Evolutionary conservation across 2,797 vertebrate species (phyloP).

Genomic region (Enteromius treurensis): DNA sequence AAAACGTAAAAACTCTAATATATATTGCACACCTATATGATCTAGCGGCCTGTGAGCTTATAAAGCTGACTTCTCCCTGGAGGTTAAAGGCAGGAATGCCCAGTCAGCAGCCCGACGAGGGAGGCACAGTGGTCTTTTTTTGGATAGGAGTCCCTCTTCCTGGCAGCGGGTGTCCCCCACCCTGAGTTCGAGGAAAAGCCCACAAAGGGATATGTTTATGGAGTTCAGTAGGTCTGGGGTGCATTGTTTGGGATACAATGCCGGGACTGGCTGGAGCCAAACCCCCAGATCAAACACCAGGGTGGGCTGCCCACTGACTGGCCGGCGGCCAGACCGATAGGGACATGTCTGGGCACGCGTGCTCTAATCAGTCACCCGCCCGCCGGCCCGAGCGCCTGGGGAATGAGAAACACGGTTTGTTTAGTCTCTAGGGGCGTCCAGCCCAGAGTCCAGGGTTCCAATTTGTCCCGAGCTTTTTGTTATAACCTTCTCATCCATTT

Average conservation of each 20-base stretch:
- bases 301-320: slow-evolving; percentile 77
- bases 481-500: slow-evolving; percentile 20
- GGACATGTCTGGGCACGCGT: slow-evolving; percentile 69
- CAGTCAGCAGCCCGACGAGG: slow-evolving; percentile 71
- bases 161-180: slow-evolving; percentile 81
- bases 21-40: not conserved
- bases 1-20: not conserved
- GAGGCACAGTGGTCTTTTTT: slow-evolving; percentile 73
- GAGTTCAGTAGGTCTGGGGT: slow-evolving; percentile 81
- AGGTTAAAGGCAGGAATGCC: slow-evolving; percentile 61
- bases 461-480: slow-evolving; percentile 43
- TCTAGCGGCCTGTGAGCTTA: slow-evolving; percentile 1
- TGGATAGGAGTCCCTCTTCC: slow-evolving; percentile 80
- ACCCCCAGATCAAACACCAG: slow-evolving; percentile 77
- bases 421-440: slow-evolving; percentile 53
- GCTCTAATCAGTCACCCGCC: slow-evolving; percentile 65
- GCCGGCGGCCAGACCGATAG: slow-evolving; percentile 68
- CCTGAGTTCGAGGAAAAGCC: slow-evolving; percentile 77
- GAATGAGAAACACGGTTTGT: slow-evolving; percentile 36
- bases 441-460: slow-evolving; percentile 22
- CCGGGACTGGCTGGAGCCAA: slow-evolving; percentile 84
- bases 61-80: slow-evolving; percentile 30
- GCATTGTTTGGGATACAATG: slow-evolving; percentile 87
- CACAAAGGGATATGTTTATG: slow-evolving; percentile 80
- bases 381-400: slow-evolving; percentile 42